These are phyloP conservation scores for Anthopleura xanthogrammica DNA, from an alignment of 92 coral and sea anemone genomes.

Conservation along the genomic window DNA sequence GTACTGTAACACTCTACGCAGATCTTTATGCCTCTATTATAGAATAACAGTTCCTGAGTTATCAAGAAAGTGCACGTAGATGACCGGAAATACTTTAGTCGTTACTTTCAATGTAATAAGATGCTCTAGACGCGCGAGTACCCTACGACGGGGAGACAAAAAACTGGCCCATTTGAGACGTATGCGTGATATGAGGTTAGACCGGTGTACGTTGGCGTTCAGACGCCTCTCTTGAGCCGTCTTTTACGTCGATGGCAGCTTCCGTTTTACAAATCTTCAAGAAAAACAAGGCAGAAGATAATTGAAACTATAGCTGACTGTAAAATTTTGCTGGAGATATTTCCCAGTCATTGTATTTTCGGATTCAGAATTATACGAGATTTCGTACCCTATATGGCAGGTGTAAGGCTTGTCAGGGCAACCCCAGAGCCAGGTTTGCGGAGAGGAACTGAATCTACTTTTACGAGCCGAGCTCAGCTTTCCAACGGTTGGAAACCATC, in stretches of 20 bases:
- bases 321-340: no score
- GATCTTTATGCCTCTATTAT: neutral
- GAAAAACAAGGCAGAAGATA: neutral
- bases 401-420: neutral
- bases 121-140: neutral
- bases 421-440: neutral
- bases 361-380: no score
- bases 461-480: neutral
- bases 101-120: constrained; percentile 9
- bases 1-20: neutral
- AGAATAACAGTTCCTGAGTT: neutral
- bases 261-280: neutral
- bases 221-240: neutral
- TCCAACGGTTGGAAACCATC: neutral
- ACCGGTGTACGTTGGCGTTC: constrained; percentile 9
- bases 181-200: neutral
- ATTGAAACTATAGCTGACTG: neutral
- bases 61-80: neutral
- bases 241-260: neutral
- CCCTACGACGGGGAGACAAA: neutral
- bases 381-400: neutral
- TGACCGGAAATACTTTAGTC: neutral
- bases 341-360: no score
- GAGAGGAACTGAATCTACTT: neutral
- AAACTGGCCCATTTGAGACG: neutral